Percentiles rank a stretch among this genome's conserved stretches.
These are phyloP conservation scores for Lithobates sylvaticus DNA, from an alignment of 2,797 vertebrate genomes.

Conservation along the genomic window DNA sequence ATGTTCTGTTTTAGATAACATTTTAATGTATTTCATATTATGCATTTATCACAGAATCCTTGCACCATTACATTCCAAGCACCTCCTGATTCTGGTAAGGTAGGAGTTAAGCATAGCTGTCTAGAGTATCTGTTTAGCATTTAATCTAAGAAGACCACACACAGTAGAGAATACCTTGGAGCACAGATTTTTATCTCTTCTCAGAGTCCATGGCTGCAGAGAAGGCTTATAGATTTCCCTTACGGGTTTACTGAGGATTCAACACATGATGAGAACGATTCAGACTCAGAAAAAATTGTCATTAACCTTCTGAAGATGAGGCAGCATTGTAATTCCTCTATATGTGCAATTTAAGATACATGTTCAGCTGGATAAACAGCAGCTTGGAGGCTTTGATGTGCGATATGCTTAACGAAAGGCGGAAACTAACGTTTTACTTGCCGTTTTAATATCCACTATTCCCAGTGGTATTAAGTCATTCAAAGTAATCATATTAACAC, in stretches of 20 bases:
- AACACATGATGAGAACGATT: constrained; percentile 2
- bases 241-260: background rate
- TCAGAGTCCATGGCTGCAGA: background rate
- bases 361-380: constrained; percentile 22
- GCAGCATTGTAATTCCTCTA: background rate
- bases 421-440: constrained; percentile 17
- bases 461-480: constrained; percentile 30
- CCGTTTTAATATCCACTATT: constrained; percentile 1
- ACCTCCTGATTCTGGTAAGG: background rate
- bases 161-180: background rate
- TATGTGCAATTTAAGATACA: background rate
- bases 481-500: constrained; percentile 27
- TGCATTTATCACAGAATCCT: background rate
- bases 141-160: background rate
- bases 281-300: constrained; percentile 11
- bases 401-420: constrained; percentile 2
- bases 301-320: background rate
- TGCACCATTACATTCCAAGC: background rate
- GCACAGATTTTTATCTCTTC: background rate
- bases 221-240: background rate
- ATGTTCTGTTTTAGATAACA: background rate
- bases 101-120: background rate
- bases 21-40: background rate
- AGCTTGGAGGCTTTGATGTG: constrained; percentile 28
- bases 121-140: background rate